These are phyloP conservation scores for Dyspetes luteomarginatus DNA, from an alignment of 2,888 invertebrate genomes.

Conservation along the genomic window DNA sequence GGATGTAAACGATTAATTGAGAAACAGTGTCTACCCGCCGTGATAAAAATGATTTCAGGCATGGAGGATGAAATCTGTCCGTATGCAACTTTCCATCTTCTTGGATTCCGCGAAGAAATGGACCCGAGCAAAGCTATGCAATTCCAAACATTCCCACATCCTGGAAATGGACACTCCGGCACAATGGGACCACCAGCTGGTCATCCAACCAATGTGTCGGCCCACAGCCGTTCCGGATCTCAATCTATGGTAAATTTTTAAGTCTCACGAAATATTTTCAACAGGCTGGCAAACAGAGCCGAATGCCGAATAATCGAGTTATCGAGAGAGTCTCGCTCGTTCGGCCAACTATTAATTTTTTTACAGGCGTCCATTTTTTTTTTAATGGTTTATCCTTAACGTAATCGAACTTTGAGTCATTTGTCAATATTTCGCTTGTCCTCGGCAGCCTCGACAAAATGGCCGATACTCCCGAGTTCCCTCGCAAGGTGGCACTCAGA, in stretches of 20 bases:
- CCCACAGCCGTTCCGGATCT: slow-evolving; percentile 93
- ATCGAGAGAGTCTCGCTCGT: no score
- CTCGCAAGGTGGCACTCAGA: slow-evolving; percentile 86
- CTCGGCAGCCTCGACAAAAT: slow-evolving; percentile 86
- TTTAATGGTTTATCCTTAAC: no score
- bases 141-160: slow-evolving; percentile 95
- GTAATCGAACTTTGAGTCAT: no score
- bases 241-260: slow-evolving; percentile 91
- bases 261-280: background rate
- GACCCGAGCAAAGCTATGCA: slow-evolving; percentile 95
- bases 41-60: slow-evolving; percentile 85
- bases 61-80: slow-evolving; percentile 99
- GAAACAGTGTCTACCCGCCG: slow-evolving; percentile 77
- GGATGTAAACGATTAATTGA: slow-evolving; percentile 22
- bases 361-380: no score
- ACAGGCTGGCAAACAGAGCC: no score
- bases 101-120: slow-evolving; percentile 98
- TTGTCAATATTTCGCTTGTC: background rate
- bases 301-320: no score
- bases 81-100: slow-evolving; percentile 97
- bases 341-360: no score
- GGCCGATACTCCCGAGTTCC: slow-evolving; percentile 90
- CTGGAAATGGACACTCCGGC: slow-evolving; percentile 90
- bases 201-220: slow-evolving; percentile 89
- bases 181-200: slow-evolving; percentile 92